Evolutionary conservation across 2,113 vertebrate species (phyloP).

Genomic region (human): DNA sequence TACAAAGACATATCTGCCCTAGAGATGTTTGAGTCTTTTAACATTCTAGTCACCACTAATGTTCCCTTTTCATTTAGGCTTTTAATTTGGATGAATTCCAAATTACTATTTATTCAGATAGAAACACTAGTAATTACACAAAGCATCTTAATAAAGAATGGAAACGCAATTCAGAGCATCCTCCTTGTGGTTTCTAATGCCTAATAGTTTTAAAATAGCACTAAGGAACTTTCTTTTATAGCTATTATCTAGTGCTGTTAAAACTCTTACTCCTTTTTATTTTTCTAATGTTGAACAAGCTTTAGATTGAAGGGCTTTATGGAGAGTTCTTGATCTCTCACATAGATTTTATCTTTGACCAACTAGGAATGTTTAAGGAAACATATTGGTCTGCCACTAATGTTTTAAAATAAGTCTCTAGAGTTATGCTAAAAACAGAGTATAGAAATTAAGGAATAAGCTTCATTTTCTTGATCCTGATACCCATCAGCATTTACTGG

Average conservation of each 20-base stretch:
- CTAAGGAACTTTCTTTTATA: conserved; percentile 53
- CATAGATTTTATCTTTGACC: conserved; percentile 10
- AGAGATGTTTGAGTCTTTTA: conserved; percentile 87
- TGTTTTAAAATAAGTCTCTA: conserved; percentile 21
- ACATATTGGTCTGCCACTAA: neutral
- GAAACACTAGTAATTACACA: conserved; percentile 87
- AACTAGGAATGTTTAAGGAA: conserved; percentile 41
- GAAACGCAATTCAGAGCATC: conserved; percentile 84
- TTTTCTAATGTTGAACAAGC: conserved; percentile 20
- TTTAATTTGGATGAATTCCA: conserved; percentile 90
- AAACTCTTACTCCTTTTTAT: neutral
- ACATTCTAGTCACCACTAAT: conserved; percentile 84
- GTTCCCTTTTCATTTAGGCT: conserved; percentile 85
- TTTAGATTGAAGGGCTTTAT: neutral
- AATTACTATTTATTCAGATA: conserved; percentile 88
- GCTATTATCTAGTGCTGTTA: conserved; percentile 54
- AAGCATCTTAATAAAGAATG: conserved; percentile 85
- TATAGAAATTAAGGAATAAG: neutral
- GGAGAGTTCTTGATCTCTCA: neutral
- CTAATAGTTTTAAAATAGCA: conserved; percentile 74
- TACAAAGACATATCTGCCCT: conserved; percentile 82
- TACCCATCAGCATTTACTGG: neutral
- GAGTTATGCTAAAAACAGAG: neutral
- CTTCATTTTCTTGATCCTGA: neutral
- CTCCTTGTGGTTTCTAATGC: conserved; percentile 82